Percentiles rank a stretch among this genome's conserved stretches.
Evolutionary conservation across 2,797 vertebrate genomes (phyloP).

Genomic region (Spea hammondii): DNA sequence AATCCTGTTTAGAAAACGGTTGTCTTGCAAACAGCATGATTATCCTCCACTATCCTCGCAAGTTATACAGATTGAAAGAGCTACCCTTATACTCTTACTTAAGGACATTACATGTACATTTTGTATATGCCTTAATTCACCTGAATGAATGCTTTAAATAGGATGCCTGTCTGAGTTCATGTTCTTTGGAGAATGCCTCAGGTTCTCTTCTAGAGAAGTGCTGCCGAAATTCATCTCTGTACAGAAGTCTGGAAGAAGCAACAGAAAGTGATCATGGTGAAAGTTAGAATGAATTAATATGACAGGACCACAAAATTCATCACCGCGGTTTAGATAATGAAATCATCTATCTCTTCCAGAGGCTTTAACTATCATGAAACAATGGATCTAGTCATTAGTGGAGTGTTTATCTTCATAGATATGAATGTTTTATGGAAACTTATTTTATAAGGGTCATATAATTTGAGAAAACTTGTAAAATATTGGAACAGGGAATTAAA

Average conservation of each 20-base stretch:
- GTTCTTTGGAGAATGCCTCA: not conserved
- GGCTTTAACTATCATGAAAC: too few species aligned
- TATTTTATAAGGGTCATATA: too few species aligned
- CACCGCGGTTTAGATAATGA: too few species aligned
- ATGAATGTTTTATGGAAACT: too few species aligned
- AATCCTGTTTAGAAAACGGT: too few species aligned
- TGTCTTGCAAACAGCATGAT: too few species aligned
- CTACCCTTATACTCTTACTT: not conserved
- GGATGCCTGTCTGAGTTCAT: not conserved
- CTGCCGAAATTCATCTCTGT: slow-evolving; percentile 11
- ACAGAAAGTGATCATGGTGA: slow-evolving; percentile 3
- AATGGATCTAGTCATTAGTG: too few species aligned
- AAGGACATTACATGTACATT: not conserved
- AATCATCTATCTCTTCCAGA: too few species aligned
- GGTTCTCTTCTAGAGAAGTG: not conserved
- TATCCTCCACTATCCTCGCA: too few species aligned
- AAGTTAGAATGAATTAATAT: not conserved
- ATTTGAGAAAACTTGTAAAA: too few species aligned
- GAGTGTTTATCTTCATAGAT: too few species aligned
- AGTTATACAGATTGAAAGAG: not conserved
- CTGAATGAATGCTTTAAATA: slow-evolving; percentile 16
- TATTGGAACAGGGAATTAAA: too few species aligned
- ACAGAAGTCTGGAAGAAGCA: not conserved
- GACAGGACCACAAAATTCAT: slow-evolving; percentile 1
- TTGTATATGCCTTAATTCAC: slow-evolving; percentile 26